These are phyloP conservation scores for Alauda arvensis DNA, from an alignment of 2,797 vertebrate species.

Conservation along the genomic window DNA sequence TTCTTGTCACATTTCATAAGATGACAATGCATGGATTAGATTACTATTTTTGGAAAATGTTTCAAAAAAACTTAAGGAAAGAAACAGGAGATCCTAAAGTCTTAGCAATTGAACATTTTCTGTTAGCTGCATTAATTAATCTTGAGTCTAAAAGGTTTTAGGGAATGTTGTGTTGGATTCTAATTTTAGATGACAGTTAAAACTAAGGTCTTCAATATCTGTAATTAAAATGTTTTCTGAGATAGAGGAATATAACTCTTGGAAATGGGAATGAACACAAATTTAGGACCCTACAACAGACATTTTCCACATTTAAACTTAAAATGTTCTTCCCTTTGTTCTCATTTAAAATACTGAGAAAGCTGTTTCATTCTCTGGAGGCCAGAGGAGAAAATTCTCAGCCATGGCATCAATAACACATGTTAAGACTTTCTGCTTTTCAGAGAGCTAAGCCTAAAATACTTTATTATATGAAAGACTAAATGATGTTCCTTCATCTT, in stretches of 20 bases:
- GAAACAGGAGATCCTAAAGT: not conserved
- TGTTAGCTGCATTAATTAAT: not conserved
- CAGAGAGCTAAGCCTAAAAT: not conserved
- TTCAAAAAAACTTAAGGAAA: not conserved
- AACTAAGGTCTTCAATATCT: slow-evolving; percentile 33
- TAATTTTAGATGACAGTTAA: slow-evolving; percentile 30
- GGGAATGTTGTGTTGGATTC: not conserved
- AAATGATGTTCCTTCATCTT: not conserved
- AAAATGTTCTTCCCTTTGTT: slow-evolving; percentile 36
- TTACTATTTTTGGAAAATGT: not conserved
- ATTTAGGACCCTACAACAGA: not conserved
- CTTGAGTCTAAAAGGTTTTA: not conserved
- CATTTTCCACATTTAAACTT: not conserved
- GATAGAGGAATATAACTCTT: not conserved
- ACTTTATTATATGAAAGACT: not conserved
- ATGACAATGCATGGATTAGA: not conserved
- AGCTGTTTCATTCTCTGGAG: not conserved
- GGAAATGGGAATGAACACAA: slow-evolving; percentile 21
- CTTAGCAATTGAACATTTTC: not conserved
- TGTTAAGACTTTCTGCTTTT: not conserved
- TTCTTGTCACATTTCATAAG: not conserved
- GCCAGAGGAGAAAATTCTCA: not conserved
- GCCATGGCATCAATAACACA: not conserved
- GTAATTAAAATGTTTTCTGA: slow-evolving; percentile 10
- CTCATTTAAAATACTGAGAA: slow-evolving; percentile 30